Percentiles rank a stretch among this genome's conserved stretches.
Conservation (phyloP, 1,140 invertebrate species). For the Apolygus lucorum region DNA sequence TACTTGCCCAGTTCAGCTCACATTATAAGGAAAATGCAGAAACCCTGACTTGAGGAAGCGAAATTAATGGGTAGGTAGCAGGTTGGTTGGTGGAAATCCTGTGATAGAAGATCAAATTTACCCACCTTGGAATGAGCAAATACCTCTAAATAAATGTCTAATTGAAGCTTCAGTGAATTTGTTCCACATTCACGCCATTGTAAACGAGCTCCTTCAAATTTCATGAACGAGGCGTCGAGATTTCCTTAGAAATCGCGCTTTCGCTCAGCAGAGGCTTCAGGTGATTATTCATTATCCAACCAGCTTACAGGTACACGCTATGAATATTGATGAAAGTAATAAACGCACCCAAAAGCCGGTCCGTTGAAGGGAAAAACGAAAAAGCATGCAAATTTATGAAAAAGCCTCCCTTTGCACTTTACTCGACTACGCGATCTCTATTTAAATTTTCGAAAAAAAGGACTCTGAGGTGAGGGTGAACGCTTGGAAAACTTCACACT, state of each 20-base stretch:
- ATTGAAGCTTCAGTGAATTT: too few species aligned
- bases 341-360: conserved; percentile 5
- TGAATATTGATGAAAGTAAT: conserved; percentile 10
- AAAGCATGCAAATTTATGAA: conserved; percentile 13
- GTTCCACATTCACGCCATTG: too few species aligned
- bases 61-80: too few species aligned
- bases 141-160: too few species aligned
- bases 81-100: too few species aligned
- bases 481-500: background rate
- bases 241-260: background rate
- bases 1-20: too few species aligned
- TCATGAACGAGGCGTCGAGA: too few species aligned
- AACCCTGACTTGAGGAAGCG: too few species aligned
- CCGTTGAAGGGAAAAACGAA: background rate
- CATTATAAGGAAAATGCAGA: too few species aligned
- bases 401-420: background rate
- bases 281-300: background rate
- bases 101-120: too few species aligned
- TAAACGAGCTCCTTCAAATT: too few species aligned
- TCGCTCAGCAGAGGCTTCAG: background rate
- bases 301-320: conserved; percentile 7
- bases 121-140: too few species aligned
- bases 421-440: background rate
- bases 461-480: background rate
- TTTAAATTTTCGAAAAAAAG: background rate